Base-by-base conservation (phyloP, 2,888 invertebrate species). In the Microdon myrmicae region DNA sequence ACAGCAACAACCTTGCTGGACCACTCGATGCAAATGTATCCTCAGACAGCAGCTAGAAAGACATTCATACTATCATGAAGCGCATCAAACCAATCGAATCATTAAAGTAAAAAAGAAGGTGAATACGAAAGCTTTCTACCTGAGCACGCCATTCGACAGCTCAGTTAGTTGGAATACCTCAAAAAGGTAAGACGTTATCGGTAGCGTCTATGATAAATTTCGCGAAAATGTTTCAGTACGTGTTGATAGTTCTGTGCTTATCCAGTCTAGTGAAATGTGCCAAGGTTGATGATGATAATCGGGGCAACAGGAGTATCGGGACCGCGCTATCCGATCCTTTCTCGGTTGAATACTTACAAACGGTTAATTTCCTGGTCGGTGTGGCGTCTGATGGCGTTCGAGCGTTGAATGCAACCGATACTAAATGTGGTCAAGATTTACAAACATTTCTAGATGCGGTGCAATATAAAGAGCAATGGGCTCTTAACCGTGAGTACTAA, bases 311-410 rank as follows among this genome's bases (percentile, higher is more conserved):
- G 13, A 10, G 31, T 25, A 9, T n/a, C 16, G 32, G 19, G 20
- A 16, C 20, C 37, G 25, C 20, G 39, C 29, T 31, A 44, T 47
- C 45, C n/a, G n/a, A n/a, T n/a, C n/a, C n/a, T n/a, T n/a, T n/a
- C n/a, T n/a, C n/a, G n/a, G n/a, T n/a, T n/a, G n/a, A n/a, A n/a
- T n/a, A 51, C 47, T 53, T 64, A 28, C 58, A 43, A 43, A 19
- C 53, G 47, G 45, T 37, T 31, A 74, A 74, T 68, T 74, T 74
- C 68, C 71, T 73, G 43, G 70, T 73, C 58, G 74, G 74, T 16
- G 66, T 74, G 17, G 70, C 73, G n/a, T 60, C 67, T 43, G 67
- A 68, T 54, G 72, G 70, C 19, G 67, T 60, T 34, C 59, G 56
- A 13, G 59, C 59, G 37, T 68, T 69, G 54, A 71, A 70, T 44